Base-by-base conservation (phyloP, 2,113 vertebrate genomes). In the Fregata magnificens region DNA sequence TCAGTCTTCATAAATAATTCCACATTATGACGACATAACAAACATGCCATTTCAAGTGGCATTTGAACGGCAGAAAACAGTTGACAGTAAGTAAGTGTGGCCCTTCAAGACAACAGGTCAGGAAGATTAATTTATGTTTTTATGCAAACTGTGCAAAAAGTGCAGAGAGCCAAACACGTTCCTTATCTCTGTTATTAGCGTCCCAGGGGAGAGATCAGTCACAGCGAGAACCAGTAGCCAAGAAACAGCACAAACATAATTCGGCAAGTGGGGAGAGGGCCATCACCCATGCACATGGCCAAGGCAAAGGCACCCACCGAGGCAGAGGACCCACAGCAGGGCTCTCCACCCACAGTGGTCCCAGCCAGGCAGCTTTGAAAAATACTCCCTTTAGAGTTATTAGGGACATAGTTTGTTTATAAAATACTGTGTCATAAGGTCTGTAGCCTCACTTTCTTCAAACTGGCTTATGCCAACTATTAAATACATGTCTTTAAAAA, bases 211-310 rank as follows among this genome's bases (percentile, higher is more conserved):
- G 47, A 61, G 3, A 79, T 5, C 52, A 76, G 38, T 7, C 71
- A 86, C 9, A 56, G 44, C 0, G 1, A 69, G 49, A 72, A 59
- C 2, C 29, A 32, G 74, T 1, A 56, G 56, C 28, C 42, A 65
- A 87, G 55, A 53, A 49, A 14, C 4, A 90, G 45, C 21, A 76
- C 42, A 55, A 5, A 9, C 0, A 2, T 12, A 28, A 38, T 14
- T 62, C 3, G 3, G 31, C 28, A 71, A 5, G 17, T 12, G 24
- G 10, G 63, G n/a, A 56, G 10, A 66, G 16, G 16, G 58, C 14
- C 11, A 49, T 6, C 36, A 58, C 18, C 14, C 2, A 0, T 6
- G 31, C 32, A 17, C 0, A 0, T 9, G 44, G 49, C 34, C 40
- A 65, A 69, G 24, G 28, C 67, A 84, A 45, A 34, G 44, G 44